Evolutionary conservation across 2,888 invertebrate genomes (phyloP).

Genomic region (Sabellastarte sp.): DNA sequence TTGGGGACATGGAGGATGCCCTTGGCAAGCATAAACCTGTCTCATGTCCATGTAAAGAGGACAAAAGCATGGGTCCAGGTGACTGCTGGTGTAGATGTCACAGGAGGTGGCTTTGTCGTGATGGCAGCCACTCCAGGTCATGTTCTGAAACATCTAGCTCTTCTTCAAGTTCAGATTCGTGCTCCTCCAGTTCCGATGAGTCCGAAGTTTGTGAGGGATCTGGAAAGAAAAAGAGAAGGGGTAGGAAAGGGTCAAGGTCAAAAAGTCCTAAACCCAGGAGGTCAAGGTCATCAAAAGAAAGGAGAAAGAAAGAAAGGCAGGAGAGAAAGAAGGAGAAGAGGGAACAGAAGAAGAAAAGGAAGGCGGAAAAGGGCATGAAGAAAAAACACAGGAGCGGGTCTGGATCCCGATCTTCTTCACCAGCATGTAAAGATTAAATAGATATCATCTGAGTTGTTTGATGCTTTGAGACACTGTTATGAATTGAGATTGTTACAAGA

Average conservation of each 20-base stretch:
- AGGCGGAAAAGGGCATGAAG: not conserved
- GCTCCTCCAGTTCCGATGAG: not conserved
- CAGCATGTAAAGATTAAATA: no score
- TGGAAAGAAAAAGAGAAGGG: not conserved
- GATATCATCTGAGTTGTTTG: no score
- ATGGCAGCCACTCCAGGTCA: not conserved
- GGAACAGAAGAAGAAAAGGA: no score
- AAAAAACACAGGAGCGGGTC: not conserved
- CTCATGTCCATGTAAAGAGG: not conserved
- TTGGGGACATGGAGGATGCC: not conserved
- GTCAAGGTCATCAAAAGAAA: no score
- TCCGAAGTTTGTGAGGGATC: not conserved
- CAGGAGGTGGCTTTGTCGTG: not conserved
- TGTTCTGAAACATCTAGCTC: not conserved
- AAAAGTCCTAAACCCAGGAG: not conserved
- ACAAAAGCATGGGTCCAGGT: not conserved
- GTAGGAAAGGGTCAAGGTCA: not conserved
- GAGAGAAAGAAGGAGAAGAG: not conserved
- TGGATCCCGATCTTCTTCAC: not conserved
- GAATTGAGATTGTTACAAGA: no score
- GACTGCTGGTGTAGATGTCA: not conserved
- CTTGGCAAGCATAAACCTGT: not conserved
- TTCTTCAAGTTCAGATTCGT: not conserved
- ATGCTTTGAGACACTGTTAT: no score
- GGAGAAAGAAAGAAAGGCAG: not conserved